Evolutionary conservation across 53 echinoderm and acorn worm genomes (phyloP).

Genomic region (Holothuria leucospilota): DNA sequence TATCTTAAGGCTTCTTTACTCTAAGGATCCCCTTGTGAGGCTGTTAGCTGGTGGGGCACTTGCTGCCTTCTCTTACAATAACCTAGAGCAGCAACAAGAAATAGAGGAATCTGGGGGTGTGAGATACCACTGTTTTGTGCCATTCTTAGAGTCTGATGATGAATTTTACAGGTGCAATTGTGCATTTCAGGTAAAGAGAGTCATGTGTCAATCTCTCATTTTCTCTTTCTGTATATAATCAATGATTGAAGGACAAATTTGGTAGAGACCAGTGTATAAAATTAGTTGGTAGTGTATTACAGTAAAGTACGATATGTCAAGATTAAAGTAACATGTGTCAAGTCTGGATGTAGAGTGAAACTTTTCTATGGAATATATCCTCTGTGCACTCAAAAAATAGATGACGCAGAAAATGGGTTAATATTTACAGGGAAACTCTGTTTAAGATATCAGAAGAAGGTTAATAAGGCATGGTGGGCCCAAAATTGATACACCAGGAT

Average conservation of each 20-base stretch:
- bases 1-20: slow-evolving; percentile 87
- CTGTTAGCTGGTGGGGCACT: slow-evolving; percentile 87
- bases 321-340: neutral
- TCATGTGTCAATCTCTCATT: no score
- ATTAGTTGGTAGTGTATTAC: neutral
- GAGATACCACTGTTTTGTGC: slow-evolving; percentile 92
- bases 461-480: no score
- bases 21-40: slow-evolving; percentile 83
- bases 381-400: no score
- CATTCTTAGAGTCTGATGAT: slow-evolving; percentile 89
- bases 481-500: no score
- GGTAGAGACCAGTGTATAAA: neutral
- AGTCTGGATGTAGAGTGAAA: no score
- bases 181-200: slow-evolving; percentile 83
- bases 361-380: no score
- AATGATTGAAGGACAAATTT: neutral
- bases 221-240: neutral
- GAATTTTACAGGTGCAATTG: slow-evolving; percentile 94
- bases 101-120: slow-evolving; percentile 97
- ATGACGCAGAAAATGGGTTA: no score
- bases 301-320: no score
- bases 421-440: no score
- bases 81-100: slow-evolving; percentile 81
- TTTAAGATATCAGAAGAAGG: no score
- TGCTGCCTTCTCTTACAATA: slow-evolving; percentile 93